These are phyloP conservation scores for Cremastinae sp. DNA, from an alignment of 2,888 invertebrate species.

Conservation along the genomic window DNA sequence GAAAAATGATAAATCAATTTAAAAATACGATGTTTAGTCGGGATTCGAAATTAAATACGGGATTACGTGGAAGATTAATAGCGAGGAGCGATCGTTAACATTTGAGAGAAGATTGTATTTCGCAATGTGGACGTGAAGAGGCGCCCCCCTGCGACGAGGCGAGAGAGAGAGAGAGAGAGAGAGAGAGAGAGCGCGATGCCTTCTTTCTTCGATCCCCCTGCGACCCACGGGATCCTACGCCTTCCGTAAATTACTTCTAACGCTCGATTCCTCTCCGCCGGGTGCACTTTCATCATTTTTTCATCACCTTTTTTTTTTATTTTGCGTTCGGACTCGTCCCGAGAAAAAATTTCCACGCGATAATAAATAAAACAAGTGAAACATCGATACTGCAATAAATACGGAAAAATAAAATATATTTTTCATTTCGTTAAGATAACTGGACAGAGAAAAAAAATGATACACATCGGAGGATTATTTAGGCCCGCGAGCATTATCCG, in stretches of 20 bases:
- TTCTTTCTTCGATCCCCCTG: no score
- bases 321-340: neutral
- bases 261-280: neutral
- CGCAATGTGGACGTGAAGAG: conserved; percentile 54
- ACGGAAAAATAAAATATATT: no score
- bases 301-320: neutral
- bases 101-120: conserved; percentile 64
- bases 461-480: conserved; percentile 62
- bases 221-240: neutral
- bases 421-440: conserved; percentile 9
- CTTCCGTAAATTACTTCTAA: conserved; percentile 46
- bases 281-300: no score
- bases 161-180: conserved; percentile 7
- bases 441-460: conserved; percentile 38
- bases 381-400: no score
- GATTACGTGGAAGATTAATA: conserved; percentile 25
- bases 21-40: conserved; percentile 6
- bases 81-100: conserved; percentile 65
- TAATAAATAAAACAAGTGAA: no score
- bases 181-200: no score
- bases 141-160: conserved; percentile 22
- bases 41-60: conserved; percentile 20
- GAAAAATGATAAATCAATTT: conserved; percentile 29
- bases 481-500: conserved; percentile 4
- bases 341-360: no score